A percentile compares a stretch with the other conserved stretches of the same genome.
Conservation (phyloP, 2,797 vertebrate genomes). For the Salarias fasciatus region DNA sequence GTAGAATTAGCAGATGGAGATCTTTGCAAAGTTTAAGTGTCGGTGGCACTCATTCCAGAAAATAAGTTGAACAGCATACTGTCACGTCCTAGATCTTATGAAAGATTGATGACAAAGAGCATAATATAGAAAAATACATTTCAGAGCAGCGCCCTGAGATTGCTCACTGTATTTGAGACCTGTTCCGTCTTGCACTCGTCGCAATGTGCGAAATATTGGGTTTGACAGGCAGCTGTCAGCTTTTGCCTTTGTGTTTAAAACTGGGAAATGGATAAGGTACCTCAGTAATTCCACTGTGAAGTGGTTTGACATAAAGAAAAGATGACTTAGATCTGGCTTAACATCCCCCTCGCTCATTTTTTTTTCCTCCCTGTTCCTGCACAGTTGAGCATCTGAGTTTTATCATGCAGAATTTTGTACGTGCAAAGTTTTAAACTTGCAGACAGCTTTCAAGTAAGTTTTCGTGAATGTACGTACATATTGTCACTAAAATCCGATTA, state of each 20-base stretch:
- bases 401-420: too few relatives aligned
- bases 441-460: too few relatives aligned
- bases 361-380: too few relatives aligned
- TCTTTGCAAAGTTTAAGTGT: too few relatives aligned
- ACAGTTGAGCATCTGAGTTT: too few relatives aligned
- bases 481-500: too few relatives aligned
- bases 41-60: neutral
- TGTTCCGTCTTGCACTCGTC: conserved; percentile 11
- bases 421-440: too few relatives aligned
- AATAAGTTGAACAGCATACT: conserved; percentile 3
- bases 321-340: conserved; percentile 9
- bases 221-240: conserved; percentile 38
- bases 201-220: conserved; percentile 2
- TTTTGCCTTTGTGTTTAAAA: conserved; percentile 23
- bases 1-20: neutral
- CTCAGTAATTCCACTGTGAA: conserved; percentile 19
- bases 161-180: conserved; percentile 8
- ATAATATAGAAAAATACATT: neutral
- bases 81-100: conserved; percentile 5
- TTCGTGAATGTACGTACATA: too few relatives aligned
- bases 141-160: neutral
- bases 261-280: conserved; percentile 10
- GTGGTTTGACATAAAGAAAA: conserved; percentile 6
- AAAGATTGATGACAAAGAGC: conserved; percentile 14
- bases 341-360: neutral